A percentile compares a stretch with the other conserved stretches of the same genome.
Evolutionary conservation across 2,113 vertebrate species (phyloP).

Genomic region (Paracanthobrama guichenoti): DNA sequence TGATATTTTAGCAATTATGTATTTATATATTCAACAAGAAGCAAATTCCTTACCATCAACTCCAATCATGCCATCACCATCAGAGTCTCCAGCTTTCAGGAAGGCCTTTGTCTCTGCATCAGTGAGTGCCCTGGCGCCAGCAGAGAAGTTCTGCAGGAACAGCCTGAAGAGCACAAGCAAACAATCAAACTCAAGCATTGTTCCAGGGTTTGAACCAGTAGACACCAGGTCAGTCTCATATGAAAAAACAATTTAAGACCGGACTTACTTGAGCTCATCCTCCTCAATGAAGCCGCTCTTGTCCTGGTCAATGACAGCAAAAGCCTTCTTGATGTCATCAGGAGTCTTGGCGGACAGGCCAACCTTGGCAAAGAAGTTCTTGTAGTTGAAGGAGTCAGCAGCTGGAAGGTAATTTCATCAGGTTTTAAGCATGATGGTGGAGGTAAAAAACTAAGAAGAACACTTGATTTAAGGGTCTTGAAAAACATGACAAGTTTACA

Average conservation of each 20-base stretch:
- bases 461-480: background rate
- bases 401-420: constrained; percentile 64
- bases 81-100: constrained; percentile 75
- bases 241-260: background rate
- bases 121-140: constrained; percentile 73
- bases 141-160: constrained; percentile 81
- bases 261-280: constrained; percentile 80
- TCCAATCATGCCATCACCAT: constrained; percentile 82
- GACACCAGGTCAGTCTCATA: background rate
- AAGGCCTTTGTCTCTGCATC: constrained; percentile 76
- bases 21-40: background rate
- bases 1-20: background rate
- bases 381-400: constrained; percentile 81
- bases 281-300: constrained; percentile 84
- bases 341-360: constrained; percentile 76
- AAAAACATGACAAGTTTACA: background rate
- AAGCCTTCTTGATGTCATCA: constrained; percentile 78
- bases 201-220: background rate
- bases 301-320: constrained; percentile 83
- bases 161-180: constrained; percentile 59
- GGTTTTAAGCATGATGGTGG: background rate
- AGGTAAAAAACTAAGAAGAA: background rate
- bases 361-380: constrained; percentile 79
- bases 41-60: constrained; percentile 71
- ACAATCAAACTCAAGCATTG: background rate